Evolutionary conservation across 2,113 vertebrate genomes (phyloP).

Genomic region (Sylvia atricapilla): DNA sequence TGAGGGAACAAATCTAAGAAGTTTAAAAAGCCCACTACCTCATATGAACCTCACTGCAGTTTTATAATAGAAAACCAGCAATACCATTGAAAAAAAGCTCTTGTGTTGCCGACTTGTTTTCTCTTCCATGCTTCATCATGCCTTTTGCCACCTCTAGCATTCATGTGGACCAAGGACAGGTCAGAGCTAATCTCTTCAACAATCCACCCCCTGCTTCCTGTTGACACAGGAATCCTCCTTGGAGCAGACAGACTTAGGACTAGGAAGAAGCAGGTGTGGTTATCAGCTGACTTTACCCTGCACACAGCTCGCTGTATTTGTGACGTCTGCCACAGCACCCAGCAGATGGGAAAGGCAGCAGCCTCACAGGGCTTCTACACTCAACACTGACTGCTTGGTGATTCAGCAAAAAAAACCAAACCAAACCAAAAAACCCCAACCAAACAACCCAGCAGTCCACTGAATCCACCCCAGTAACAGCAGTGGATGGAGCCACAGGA

Average conservation of each 20-base stretch:
- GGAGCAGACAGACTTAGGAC: not conserved
- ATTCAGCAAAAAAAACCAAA: not conserved
- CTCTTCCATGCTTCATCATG: not conserved
- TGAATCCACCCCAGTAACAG: not conserved
- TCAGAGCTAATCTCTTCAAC: not conserved
- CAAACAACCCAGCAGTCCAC: not conserved
- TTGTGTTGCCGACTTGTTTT: not conserved
- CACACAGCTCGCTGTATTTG: not conserved
- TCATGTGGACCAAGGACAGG: not conserved
- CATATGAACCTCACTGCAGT: accelerated
- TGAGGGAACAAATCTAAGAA: not conserved
- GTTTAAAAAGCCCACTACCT: not conserved
- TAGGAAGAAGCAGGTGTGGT: not conserved
- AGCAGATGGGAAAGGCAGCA: not conserved
- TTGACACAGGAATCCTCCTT: not conserved
- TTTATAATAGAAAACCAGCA: not conserved
- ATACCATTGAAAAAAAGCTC: not conserved
- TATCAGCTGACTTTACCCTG: not conserved
- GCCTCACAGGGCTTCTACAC: not conserved
- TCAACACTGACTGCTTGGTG: not conserved
- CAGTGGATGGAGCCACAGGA: not conserved
- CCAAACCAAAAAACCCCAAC: not conserved
- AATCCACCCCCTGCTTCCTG: not conserved
- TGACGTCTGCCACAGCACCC: not conserved
- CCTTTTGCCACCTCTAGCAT: not conserved